Base-by-base conservation (phyloP, 1,140 invertebrate species). In the Stegodyphus dumicola region DNA sequence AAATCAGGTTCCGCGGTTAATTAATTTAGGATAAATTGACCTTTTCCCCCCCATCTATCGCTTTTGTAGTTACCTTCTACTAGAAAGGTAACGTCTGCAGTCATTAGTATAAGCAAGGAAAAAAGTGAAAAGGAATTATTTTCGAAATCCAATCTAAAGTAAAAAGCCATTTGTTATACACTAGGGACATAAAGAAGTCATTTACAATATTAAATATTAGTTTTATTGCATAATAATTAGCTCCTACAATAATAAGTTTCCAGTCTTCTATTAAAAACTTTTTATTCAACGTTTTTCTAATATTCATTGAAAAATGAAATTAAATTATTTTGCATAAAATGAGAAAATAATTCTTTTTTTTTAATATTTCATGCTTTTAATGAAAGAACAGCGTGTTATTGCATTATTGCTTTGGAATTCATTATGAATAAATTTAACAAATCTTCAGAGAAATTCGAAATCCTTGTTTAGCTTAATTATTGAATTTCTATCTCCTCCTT, bases 1-100 rank as follows among this genome's bases (percentile, higher is more conserved):
- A 85, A 85, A 76, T 85, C 81, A 77, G 66, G 81, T 85, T 85
- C 69, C 77, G 73, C 18, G 81, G 81, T 77, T 85, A 85, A 85
- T 85, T 85, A 85, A 85, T 85, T 85, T 76, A 85, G 52, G 69
- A 60, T 53, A 33, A 18, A 73, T 79, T 79, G 54, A n/a, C 15
- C 56, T 85, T 10, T 76, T 69, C 56, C 4, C 6, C 17, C 11
- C 65, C 7, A n/a, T 17, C n/a, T 67, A 10, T 60, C 15, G 9
- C 15, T 60, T 60, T 15, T 15, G 9, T 60, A 6, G 17, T n/a
- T 15, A 18, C 51, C 18, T 73, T 18, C 56, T 18, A 81, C 64
- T 48, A 64, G 10, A 13, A 53, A 69, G 67, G 17, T 71, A 33
- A 71, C 53, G 53, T 64, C 81, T 85, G 6, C n/a, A 67, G 17